phyloP scores from a whole-genome alignment of 2,888 invertebrate genomes.

The Hololepta plana region DNA sequence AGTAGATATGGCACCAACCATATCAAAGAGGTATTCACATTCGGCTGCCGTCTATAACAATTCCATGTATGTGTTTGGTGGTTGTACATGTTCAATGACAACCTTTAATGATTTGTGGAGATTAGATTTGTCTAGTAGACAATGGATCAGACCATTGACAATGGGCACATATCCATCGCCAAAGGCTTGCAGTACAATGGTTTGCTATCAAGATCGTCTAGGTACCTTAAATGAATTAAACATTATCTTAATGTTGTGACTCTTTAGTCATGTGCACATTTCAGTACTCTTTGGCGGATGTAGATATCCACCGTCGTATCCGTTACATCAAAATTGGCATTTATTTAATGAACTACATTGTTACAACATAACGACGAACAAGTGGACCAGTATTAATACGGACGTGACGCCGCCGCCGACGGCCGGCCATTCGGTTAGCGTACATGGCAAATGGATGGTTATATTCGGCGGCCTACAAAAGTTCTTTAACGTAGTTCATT shows the following conservation, averaged over 20 bases:
- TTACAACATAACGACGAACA: conserved; percentile 62
- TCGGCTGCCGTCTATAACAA: conserved; percentile 69
- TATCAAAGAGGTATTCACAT: conserved; percentile 84
- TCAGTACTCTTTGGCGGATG: conserved; percentile 75
- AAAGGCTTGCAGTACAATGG: conserved; percentile 86
- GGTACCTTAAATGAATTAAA: conserved; percentile 14
- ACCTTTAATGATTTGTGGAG: conserved; percentile 95
- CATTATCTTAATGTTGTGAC: too few relatives aligned
- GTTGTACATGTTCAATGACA: conserved; percentile 83
- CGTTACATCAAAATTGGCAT: conserved; percentile 67
- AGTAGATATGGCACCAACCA: conserved; percentile 46
- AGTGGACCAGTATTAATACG: conserved; percentile 54
- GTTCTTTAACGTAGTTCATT: conserved; percentile 22
- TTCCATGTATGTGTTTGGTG: conserved; percentile 90
- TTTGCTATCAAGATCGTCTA: conserved; percentile 66
- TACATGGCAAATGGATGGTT: conserved; percentile 67
- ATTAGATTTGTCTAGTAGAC: conserved; percentile 68
- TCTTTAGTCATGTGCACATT: too few relatives aligned
- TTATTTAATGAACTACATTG: conserved; percentile 85
- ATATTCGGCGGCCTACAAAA: conserved; percentile 40
- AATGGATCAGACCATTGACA: conserved; percentile 71
- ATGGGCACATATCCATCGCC: conserved; percentile 86
- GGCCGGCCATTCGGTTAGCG: conserved; percentile 85
- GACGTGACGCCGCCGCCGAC: conserved; percentile 53
- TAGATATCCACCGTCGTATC: conserved; percentile 79